phyloP scores from a whole-genome alignment of 2,113 vertebrate species.

The Ophthalmolycus amberensis region DNA sequence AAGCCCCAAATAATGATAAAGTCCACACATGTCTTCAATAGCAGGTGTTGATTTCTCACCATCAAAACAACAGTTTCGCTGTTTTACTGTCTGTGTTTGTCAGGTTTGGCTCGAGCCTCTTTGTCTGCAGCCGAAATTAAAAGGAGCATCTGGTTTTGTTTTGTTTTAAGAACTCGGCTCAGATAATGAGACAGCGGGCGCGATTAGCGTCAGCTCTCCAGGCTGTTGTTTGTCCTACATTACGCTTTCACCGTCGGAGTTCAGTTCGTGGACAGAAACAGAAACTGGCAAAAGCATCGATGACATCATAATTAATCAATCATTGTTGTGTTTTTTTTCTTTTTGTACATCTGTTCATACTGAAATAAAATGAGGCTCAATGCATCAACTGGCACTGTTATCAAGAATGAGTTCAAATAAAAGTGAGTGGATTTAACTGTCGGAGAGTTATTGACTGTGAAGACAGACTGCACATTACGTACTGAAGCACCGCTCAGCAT shows the following conservation, averaged over 20 bases:
- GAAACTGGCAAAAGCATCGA: background rate
- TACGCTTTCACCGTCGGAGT: background rate
- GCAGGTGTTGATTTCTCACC: slow-evolving; percentile 62
- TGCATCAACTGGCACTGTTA: background rate
- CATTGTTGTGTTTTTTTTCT: slow-evolving; percentile 2
- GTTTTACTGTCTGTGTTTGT: slow-evolving; percentile 51
- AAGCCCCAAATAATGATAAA: background rate
- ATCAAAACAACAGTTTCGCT: slow-evolving; percentile 13
- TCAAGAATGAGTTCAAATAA: slow-evolving; percentile 23
- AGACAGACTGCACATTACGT: background rate
- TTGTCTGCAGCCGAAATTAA: slow-evolving; percentile 41
- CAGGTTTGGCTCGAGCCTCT: slow-evolving; percentile 27
- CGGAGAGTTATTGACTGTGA: background rate
- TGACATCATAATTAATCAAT: background rate
- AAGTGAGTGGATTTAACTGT: background rate
- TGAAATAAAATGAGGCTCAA: slow-evolving; percentile 26
- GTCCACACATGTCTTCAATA: slow-evolving; percentile 42
- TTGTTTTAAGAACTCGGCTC: slow-evolving; percentile 20
- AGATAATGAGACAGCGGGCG: slow-evolving; percentile 42
- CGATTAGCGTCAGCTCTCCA: slow-evolving; percentile 28
- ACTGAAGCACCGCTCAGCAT: background rate
- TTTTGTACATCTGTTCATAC: slow-evolving; percentile 34
- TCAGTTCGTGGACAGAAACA: background rate
- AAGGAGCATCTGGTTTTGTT: slow-evolving; percentile 67
- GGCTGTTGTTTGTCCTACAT: slow-evolving; percentile 8